These are phyloP conservation scores for Gallinago paraguaiae DNA, from an alignment of 2,113 vertebrate species.

Conservation along the genomic window DNA sequence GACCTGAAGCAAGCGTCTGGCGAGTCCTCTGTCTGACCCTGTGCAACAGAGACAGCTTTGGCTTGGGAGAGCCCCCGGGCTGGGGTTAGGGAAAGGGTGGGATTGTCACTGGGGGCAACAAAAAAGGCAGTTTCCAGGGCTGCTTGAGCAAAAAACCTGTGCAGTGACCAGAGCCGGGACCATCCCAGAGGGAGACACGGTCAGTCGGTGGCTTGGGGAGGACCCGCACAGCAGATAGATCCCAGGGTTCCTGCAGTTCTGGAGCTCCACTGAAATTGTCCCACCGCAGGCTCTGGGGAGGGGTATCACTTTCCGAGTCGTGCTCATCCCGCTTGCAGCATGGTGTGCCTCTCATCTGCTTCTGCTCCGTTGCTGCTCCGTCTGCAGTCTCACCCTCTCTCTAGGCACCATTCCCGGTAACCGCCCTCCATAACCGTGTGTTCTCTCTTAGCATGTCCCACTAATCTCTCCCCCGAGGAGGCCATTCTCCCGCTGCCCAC, in stretches of 20 bases:
- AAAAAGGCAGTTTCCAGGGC: neutral
- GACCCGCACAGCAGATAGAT: neutral
- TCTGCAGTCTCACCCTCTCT: constrained; percentile 40
- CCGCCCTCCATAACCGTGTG: constrained; percentile 12
- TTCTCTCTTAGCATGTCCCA: constrained; percentile 73
- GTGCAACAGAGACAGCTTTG: neutral
- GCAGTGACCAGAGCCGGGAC: neutral
- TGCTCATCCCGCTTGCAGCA: constrained; percentile 24
- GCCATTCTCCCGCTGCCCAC: neutral
- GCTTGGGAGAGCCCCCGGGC: neutral
- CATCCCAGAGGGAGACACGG: accelerated
- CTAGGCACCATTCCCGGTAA: constrained; percentile 34
- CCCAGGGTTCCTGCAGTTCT: neutral
- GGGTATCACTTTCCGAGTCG: neutral
- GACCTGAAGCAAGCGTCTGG: neutral
- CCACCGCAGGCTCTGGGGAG: accelerated
- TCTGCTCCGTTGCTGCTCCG: neutral
- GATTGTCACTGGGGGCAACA: neutral
- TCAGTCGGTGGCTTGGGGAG: accelerated
- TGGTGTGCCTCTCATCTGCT: constrained; percentile 26
- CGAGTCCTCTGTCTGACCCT: neutral
- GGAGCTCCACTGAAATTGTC: neutral
- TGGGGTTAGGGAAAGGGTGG: neutral
- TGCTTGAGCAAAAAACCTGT: neutral
- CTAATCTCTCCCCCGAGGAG: constrained; percentile 62